Evolutionary conservation across 2,888 invertebrate genomes (phyloP).

Genomic region (Osmoderma eremita): DNA sequence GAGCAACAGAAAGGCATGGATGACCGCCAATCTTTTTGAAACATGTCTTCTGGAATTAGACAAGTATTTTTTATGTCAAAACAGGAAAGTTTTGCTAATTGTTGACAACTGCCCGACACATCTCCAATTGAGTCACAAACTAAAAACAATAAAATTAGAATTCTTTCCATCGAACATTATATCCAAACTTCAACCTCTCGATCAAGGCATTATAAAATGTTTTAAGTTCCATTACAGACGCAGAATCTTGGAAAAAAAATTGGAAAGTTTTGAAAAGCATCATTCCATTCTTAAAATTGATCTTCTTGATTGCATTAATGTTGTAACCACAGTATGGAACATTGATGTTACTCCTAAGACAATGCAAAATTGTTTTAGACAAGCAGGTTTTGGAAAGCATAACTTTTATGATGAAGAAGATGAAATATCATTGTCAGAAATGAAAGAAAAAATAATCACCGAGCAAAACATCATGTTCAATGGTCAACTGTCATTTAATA

Average conservation of each 20-base stretch:
- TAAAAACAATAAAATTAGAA: constrained; percentile 10
- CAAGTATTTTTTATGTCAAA: constrained; percentile 6
- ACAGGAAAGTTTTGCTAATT: constrained; percentile 7
- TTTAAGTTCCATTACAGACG: neutral
- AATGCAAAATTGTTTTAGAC: constrained; percentile 6
- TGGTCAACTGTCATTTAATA: neutral
- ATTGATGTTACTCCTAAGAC: constrained; percentile 7
- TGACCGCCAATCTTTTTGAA: neutral
- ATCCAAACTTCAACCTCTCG: constrained; percentile 5
- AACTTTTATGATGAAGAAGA: neutral
- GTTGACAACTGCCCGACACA: constrained; percentile 1
- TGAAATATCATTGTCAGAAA: constrained; percentile 2
- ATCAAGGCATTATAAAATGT: neutral
- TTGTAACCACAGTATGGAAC: constrained; percentile 3
- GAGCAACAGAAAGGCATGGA: neutral
- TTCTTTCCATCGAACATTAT: neutral
- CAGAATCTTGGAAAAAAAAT: neutral
- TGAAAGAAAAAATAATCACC: constrained; percentile 8
- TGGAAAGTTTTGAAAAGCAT: constrained; percentile 2
- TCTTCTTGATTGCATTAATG: constrained; percentile 5
- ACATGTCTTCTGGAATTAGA: no score
- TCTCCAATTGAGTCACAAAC: constrained; percentile 1
- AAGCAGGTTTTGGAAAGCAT: no score
- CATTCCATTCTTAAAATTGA: constrained; percentile 3
- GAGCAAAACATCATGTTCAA: neutral